phyloP scores from a whole-genome alignment of 2,113 vertebrate genomes.

The Bettongia penicillata region DNA sequence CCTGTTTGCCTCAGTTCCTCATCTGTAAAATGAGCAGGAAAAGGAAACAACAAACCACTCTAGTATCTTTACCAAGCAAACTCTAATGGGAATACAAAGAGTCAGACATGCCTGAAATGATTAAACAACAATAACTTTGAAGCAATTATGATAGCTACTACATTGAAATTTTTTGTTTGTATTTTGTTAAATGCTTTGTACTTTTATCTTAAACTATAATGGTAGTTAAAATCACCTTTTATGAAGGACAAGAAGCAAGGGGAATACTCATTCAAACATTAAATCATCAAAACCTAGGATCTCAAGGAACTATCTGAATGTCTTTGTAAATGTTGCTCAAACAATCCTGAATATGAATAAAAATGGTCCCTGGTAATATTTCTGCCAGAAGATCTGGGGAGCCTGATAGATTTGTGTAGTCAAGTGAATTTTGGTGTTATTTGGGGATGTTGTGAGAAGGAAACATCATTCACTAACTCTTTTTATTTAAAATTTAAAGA shows the following conservation, averaged over 20 bases:
- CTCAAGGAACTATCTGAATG: slow-evolving; percentile 20
- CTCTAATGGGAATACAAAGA: neutral
- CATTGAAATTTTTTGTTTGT: neutral
- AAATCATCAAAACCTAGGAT: neutral
- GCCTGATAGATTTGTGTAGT: neutral
- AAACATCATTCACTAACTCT: slow-evolving; percentile 2
- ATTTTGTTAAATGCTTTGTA: neutral
- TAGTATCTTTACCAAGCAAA: neutral
- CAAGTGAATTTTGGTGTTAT: neutral
- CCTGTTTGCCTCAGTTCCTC: neutral
- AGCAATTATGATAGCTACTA: neutral
- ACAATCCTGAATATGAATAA: slow-evolving; percentile 9
- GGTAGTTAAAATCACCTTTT: neutral
- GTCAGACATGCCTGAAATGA: neutral
- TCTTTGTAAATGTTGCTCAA: slow-evolving; percentile 18
- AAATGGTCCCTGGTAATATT: neutral
- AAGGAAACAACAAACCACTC: neutral
- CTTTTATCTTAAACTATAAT: slow-evolving; percentile 35
- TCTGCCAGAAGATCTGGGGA: neutral
- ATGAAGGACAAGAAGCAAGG: neutral
- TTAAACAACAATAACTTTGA: neutral
- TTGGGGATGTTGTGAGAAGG: neutral
- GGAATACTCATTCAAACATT: slow-evolving; percentile 2
- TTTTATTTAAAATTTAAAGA: slow-evolving; percentile 45
- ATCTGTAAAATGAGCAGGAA: neutral